phyloP scores from a whole-genome alignment of 23 tunicate genomes.

The Ascidia mentula region DNA sequence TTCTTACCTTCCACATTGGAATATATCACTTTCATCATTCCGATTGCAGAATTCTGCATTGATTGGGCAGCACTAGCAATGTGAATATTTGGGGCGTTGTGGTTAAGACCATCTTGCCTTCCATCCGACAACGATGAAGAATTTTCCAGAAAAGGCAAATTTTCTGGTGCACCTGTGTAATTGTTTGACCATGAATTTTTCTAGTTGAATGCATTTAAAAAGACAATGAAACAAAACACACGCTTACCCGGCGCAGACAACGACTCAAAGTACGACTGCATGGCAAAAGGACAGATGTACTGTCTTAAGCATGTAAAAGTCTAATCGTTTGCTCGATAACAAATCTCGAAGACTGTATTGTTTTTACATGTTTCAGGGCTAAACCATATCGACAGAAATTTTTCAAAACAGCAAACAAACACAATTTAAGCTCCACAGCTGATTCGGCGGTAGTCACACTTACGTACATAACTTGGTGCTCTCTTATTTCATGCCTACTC shows the following conservation, averaged over 20 bases:
- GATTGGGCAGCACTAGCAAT: background rate
- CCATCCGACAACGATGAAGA: background rate
- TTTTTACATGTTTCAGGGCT: too few species aligned
- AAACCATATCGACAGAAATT: too few species aligned
- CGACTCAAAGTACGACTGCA: constrained; percentile 2
- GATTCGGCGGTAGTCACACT: too few species aligned
- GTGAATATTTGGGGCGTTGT: background rate
- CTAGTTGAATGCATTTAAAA: background rate
- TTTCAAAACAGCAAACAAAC: too few species aligned
- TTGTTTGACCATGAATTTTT: background rate
- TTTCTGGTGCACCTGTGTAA: background rate
- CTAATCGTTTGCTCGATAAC: too few species aligned
- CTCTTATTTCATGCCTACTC: too few species aligned
- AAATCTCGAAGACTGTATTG: too few species aligned
- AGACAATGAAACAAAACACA: background rate
- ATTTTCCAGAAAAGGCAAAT: background rate
- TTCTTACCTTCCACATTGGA: constrained; percentile 14
- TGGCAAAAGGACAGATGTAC: too few species aligned
- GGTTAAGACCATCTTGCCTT: background rate
- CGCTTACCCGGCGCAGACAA: background rate
- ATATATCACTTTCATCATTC: constrained; percentile 16
- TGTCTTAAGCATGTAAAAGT: too few species aligned
- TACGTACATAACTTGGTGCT: too few species aligned
- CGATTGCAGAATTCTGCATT: background rate
- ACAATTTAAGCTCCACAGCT: too few species aligned